Percentiles rank a stretch among this genome's conserved stretches.
Conservation (phyloP, 2,797 vertebrate genomes). For the Petrocephalus sullivani region DNA sequence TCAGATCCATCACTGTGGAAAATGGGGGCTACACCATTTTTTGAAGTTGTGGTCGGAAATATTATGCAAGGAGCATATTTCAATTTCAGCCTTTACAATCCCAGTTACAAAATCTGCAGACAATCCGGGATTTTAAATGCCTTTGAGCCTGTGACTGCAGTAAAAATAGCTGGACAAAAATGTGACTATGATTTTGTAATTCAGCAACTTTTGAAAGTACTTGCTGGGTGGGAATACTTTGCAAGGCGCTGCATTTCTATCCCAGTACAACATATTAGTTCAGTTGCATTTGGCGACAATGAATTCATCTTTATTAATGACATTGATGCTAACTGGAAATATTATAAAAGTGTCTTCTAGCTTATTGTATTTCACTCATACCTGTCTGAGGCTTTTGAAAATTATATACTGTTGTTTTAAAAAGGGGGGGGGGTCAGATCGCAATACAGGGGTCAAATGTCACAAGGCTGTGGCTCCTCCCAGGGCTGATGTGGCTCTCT, state of each 20-base stretch:
- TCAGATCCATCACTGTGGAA: not conserved
- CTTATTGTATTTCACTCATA: not conserved
- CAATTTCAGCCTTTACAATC: not conserved
- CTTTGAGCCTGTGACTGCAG: too few relatives aligned
- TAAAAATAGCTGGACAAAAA: too few relatives aligned
- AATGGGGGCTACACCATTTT: not conserved
- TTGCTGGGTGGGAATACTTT: too few relatives aligned
- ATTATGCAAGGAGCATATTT: not conserved
- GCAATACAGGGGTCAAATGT: not conserved
- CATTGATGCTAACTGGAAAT: not conserved
- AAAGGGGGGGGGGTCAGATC: not conserved
- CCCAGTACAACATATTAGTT: too few relatives aligned
- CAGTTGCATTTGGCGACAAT: not conserved
- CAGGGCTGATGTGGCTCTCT: conserved; percentile 7
- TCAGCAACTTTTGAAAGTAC: too few relatives aligned
- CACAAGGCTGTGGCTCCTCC: not conserved
- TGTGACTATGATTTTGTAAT: too few relatives aligned
- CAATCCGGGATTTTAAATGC: too few relatives aligned
- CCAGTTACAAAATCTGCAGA: too few relatives aligned
- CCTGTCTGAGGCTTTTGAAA: not conserved
- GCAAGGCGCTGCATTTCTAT: too few relatives aligned
- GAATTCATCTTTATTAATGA: not conserved
- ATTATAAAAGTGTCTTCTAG: not conserved
- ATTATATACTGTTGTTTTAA: not conserved
- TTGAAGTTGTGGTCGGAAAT: not conserved